Evolutionary conservation across 2,797 vertebrate species (phyloP).

Genomic region (Natrix natrix): DNA sequence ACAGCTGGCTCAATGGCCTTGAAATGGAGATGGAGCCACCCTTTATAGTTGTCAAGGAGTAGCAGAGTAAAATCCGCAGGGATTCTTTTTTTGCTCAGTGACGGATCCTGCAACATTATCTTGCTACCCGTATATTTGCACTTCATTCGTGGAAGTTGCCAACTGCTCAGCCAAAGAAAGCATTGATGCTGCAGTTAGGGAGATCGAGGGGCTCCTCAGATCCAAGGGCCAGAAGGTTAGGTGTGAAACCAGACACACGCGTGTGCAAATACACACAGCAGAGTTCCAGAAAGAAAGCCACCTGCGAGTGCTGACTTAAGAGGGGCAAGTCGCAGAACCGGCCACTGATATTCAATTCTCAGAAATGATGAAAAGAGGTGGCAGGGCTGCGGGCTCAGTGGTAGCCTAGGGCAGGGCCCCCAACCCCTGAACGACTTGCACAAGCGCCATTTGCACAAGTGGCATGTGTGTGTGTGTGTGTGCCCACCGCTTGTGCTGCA

Average conservation of each 20-base stretch:
- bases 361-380: background rate
- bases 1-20: background rate
- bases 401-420: background rate
- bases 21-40: background rate
- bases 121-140: background rate
- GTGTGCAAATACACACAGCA: too few relatives aligned
- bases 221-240: background rate
- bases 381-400: background rate
- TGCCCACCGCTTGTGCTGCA: background rate
- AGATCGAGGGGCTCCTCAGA: background rate
- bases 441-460: background rate
- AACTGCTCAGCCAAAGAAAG: background rate
- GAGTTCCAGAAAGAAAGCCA: background rate
- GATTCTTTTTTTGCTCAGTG: background rate
- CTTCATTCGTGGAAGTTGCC: background rate
- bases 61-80: background rate
- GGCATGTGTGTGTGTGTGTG: background rate
- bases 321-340: too few relatives aligned
- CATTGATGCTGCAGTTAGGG: background rate
- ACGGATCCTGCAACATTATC: background rate
- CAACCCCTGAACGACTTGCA: background rate
- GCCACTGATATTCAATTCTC: background rate
- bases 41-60: background rate
- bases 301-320: background rate
- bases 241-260: background rate